Evolutionary conservation across 2,113 vertebrate species (phyloP), one percentile per base, ranked within the genome.

Genomic region (Etheostoma cragini): DNA sequence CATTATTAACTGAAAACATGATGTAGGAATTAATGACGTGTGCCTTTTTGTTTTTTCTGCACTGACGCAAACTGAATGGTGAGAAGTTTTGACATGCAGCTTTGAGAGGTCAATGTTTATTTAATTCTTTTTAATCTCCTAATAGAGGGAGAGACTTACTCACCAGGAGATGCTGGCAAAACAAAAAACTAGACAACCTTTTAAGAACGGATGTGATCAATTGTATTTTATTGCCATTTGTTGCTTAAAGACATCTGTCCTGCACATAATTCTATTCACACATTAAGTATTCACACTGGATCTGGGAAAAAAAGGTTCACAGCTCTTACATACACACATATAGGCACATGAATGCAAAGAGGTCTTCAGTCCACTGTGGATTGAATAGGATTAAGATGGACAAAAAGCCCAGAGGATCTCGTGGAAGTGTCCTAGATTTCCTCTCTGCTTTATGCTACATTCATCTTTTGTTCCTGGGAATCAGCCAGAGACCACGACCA

Each of bases 371-470:
- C 49, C 56, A 15, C 62, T 70, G 70, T 60, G 47, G 38, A n/a
- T 19, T 89, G 82, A 91, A 83, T 90, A 80, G 74, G 87, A 90
- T 92, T 89, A 79, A 82, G 76, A 87, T 85, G 88, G 93, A 93
- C 89, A 88, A 81, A 88, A 87, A 80, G 72, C 82, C 90, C 81
- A 74, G 84, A 84, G 88, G 91, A 91, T 81, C 58, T 76, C 74
- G 24, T 70, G 60, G 79, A 81, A 77, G 77, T 94, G 93, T 84
- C 91, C 94, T 83, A 94, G 84, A 94, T 92, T 92, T 91, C 66
- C 58, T 81, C 76, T 69, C 21, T 80, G 52, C 77, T 85, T 79
- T 65, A 50, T 76, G 70, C 74, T 54, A 1, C 53, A 69, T 61
- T 85, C 81, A 53, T 75, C 78, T 78, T 91, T 91, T 87, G 82